Evolutionary conservation across 2,888 invertebrate species (phyloP).

Genomic region (Diadegma fenestrale): DNA sequence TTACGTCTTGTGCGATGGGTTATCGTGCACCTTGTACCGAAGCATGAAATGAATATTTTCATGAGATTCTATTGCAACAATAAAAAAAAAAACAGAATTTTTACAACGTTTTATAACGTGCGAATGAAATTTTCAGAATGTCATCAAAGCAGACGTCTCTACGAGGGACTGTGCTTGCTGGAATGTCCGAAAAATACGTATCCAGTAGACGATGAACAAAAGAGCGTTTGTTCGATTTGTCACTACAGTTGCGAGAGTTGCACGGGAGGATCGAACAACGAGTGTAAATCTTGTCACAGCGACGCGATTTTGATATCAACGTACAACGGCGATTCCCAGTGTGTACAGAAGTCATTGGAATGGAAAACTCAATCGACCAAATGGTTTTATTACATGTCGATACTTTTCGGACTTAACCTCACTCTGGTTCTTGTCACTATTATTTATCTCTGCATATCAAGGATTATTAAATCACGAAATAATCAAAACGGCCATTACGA

Average conservation of each 20-base stretch:
- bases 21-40: background rate
- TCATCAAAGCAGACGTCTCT: constrained; percentile 87
- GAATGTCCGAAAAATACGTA: constrained; percentile 86
- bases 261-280: constrained; percentile 89
- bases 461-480: constrained; percentile 35
- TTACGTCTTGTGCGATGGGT: background rate
- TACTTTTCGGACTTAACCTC: constrained; percentile 76
- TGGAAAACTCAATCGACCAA: constrained; percentile 78
- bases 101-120: background rate
- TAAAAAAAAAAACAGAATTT: no score
- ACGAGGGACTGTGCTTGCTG: constrained; percentile 87
- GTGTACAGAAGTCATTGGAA: constrained; percentile 76
- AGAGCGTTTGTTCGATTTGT: constrained; percentile 88
- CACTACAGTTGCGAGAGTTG: constrained; percentile 92
- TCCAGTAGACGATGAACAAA: constrained; percentile 72
- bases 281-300: constrained; percentile 89
- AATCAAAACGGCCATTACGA: constrained; percentile 27
- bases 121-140: constrained; percentile 86
- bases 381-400: constrained; percentile 79
- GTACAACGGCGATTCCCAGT: constrained; percentile 70
- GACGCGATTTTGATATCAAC: constrained; percentile 86
- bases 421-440: constrained; percentile 65
- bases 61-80: background rate
- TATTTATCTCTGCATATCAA: constrained; percentile 68
- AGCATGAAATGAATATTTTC: background rate